Evolutionary conservation across 2,888 invertebrate genomes (phyloP), one percentile per base, ranked within the genome.

Genomic region (Pantelozetes paolii): DNA sequence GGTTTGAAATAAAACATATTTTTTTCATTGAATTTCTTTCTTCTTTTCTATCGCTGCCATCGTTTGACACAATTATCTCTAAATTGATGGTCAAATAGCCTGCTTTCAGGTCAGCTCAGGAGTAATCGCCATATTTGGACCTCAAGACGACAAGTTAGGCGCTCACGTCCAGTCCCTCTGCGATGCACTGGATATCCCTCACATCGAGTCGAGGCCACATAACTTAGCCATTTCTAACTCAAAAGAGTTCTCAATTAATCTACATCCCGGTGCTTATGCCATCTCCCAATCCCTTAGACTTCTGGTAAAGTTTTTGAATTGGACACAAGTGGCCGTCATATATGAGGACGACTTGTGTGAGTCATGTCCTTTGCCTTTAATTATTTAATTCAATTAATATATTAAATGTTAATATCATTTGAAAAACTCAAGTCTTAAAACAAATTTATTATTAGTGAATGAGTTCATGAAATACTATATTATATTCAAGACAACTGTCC

Each of bases 281-380:
- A 86, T 95, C 81, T 90, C 92, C 81, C 86, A 86, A 77, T 91
- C 81, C 0, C 92, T 93, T 83, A 86, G 89, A 74, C 94, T 95
- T 80, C 86, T 94, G 78, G 91, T 95, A 82, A 85, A 88, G 13
- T 91, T 91, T 82, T 87, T 94, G 76, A 92, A 93, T 82, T 96
- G 96, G 96, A 92, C 92, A 2, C 88, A 89, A 81, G 92, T 95
- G 80, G 94, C 93, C 0, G 89, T 97, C 73, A 88, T 97, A 62
- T 96, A 95, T 81, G 95, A 97, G 81, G 92, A 95, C 80, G 93
- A 94, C 70, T 73, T 76, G 26, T 77, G 78, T 79, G 74, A 74
- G 78, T 77, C 23, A 5, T 50, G 18, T 36, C 11, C 36, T 36
- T n/a, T n/a, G n/a, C n/a, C n/a, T n/a, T n/a, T n/a, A n/a, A n/a